Base-by-base conservation (phyloP, 2,113 vertebrate genomes). In the Triplophysa tibetana region DNA sequence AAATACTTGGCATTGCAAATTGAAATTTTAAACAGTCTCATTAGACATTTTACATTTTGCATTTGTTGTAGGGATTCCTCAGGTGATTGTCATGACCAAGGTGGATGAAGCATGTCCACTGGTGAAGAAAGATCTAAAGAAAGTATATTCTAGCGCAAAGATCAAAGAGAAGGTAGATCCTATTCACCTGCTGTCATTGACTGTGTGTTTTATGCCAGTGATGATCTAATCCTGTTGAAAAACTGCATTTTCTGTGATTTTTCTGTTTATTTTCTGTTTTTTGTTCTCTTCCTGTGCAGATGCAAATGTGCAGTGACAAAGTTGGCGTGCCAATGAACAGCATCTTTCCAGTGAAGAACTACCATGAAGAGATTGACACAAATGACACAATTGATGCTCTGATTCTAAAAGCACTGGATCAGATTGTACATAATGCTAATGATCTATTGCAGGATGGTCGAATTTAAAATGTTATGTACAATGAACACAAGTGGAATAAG, bases 301-400 rank as follows among this genome's bases (percentile, higher is more conserved):
- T 84, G 64, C 4, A 78, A 0, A 1, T 4, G 16, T 81, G 79
- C 43, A 75, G 75, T 48, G 1, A 13, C 3, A 13, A 16, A n/a
- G 8, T 61, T 10, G 82, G 78, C 1, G 19, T 83, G 29, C 43
- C 72, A 1, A 13, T 76, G 78, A 8, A 0, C 14, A 2, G 14
- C 78, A 80, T 83, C 45, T 80, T 80, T 19, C 82, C 82, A 43
- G 72, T 83, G 23, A 75, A 83, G 66, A 80, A 80, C 58, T 77
- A 83, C 78, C n/a, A 62, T 4, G 29, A 81, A 1, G 61, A 84
- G 79, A 8, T 45, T 0, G 50, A 82, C 2, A 70, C 65, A 8
- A 0, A 68, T 0, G 12, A 50, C 29, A 14, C 38, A n/a, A 17
- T 48, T 13, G 66, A 82, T 33, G n/a, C 16, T 45, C 66, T 77